These are phyloP conservation scores for Xestia ashworthii DNA, from an alignment of 2,888 invertebrate species.

Conservation along the genomic window DNA sequence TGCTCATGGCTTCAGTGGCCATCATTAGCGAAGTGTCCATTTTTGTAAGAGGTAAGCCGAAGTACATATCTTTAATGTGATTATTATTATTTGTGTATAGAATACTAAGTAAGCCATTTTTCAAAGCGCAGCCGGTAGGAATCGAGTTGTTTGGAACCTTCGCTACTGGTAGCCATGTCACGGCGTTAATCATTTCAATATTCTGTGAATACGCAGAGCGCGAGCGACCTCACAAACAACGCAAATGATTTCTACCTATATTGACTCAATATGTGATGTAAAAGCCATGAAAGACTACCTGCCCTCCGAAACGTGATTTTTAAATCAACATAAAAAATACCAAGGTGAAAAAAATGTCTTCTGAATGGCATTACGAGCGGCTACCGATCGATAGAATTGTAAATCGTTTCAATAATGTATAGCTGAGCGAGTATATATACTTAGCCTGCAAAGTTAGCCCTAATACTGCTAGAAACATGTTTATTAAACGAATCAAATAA, in stretches of 20 bases:
- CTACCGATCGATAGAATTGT: slow-evolving; percentile 85
- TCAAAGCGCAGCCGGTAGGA: too few relatives aligned
- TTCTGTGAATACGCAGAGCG: background rate
- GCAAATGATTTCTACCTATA: slow-evolving; percentile 35
- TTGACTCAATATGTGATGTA: slow-evolving; percentile 61
- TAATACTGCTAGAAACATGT: slow-evolving; percentile 57
- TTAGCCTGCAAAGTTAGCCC: slow-evolving; percentile 33
- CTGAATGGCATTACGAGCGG: slow-evolving; percentile 81
- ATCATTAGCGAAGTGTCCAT: background rate
- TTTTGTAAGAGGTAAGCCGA: too few relatives aligned
- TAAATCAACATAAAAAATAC: slow-evolving; percentile 78
- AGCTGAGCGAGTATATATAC: slow-evolving; percentile 63
- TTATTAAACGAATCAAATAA: slow-evolving; percentile 48
- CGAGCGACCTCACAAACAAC: background rate
- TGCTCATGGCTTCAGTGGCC: background rate
- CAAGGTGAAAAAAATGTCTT: slow-evolving; percentile 86
- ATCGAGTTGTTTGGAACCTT: too few relatives aligned
- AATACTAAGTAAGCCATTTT: too few relatives aligned
- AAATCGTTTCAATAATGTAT: slow-evolving; percentile 81
- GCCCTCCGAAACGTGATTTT: slow-evolving; percentile 72
- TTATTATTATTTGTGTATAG: too few relatives aligned
- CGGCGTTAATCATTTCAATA: background rate
- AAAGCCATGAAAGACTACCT: slow-evolving; percentile 73
- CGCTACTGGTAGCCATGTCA: background rate
- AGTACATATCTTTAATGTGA: too few relatives aligned